Conservation (phyloP, 2,888 invertebrate genomes). For the Lumbricus terrestris region DNA sequence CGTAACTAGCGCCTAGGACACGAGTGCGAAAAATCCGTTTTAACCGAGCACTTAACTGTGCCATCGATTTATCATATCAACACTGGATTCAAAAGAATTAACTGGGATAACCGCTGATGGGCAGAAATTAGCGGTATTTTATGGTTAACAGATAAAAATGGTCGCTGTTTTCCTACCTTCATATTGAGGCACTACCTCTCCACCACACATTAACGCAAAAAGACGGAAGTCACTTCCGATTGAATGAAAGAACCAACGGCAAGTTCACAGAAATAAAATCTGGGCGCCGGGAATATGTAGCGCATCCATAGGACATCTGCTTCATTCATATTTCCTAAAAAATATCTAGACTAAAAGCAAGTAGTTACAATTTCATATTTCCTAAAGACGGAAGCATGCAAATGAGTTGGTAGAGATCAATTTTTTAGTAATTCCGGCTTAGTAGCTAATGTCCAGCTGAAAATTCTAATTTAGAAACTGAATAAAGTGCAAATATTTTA, state of each 20-base stretch:
- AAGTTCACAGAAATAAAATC: background rate
- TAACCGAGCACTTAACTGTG: background rate
- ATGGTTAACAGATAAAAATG: background rate
- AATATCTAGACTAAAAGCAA: too few relatives aligned
- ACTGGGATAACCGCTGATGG: background rate
- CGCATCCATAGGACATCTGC: background rate
- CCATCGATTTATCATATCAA: background rate
- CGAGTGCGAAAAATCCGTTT: background rate
- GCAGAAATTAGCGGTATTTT: background rate
- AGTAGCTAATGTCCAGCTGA: background rate
- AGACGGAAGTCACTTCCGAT: background rate
- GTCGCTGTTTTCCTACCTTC: background rate
- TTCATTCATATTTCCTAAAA: too few relatives aligned
- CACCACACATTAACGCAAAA: background rate
- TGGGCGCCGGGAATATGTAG: background rate
- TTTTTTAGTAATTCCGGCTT: background rate
- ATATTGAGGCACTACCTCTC: background rate
- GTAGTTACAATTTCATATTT: too few relatives aligned
- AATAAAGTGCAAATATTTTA: too few relatives aligned
- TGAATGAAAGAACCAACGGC: background rate
- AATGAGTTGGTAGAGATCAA: background rate
- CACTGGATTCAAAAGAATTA: background rate
- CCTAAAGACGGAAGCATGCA: background rate
- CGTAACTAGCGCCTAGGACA: background rate
- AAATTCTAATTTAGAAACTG: background rate